Evolutionary conservation across 2,888 invertebrate species (phyloP).

Genomic region (Smittia sp.): DNA sequence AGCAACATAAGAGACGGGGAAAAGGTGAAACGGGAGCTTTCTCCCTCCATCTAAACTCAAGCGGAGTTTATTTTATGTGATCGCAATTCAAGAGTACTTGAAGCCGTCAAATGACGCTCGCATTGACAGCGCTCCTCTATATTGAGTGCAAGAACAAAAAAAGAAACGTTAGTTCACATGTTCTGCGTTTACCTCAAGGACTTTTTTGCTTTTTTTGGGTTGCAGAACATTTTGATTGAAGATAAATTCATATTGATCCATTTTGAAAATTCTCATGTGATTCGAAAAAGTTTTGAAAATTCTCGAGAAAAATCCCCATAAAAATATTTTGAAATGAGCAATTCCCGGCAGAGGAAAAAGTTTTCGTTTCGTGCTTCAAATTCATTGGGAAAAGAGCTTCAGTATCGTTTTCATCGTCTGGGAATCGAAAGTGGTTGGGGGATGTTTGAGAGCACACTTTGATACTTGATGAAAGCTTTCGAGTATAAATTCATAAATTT

Average conservation of each 20-base stretch:
- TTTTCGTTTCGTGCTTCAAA: neutral
- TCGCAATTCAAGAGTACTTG: conserved; percentile 4
- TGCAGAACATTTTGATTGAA: no score
- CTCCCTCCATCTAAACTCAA: neutral
- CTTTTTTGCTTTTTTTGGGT: no score
- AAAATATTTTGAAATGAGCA: no score
- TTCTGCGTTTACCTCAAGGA: no score
- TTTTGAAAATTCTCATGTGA: no score
- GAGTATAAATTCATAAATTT: neutral
- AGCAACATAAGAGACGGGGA: neutral
- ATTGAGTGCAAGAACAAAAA: no score
- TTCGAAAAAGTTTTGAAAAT: no score
- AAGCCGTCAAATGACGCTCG: neutral
- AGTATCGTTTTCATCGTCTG: neutral
- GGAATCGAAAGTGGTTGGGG: neutral
- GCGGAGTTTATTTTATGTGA: conserved; percentile 1
- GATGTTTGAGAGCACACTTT: neutral
- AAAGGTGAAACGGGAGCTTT: conserved; percentile 9
- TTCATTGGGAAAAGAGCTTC: conserved; percentile 8
- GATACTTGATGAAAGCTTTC: conserved; percentile 4
- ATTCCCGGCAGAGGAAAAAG: no score
- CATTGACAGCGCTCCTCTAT: neutral
- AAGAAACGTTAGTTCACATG: no score
- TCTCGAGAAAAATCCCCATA: no score
- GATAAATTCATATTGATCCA: no score